Conservation (phyloP, 2,888 invertebrate species). For the Dromius quadrimaculatus region DNA sequence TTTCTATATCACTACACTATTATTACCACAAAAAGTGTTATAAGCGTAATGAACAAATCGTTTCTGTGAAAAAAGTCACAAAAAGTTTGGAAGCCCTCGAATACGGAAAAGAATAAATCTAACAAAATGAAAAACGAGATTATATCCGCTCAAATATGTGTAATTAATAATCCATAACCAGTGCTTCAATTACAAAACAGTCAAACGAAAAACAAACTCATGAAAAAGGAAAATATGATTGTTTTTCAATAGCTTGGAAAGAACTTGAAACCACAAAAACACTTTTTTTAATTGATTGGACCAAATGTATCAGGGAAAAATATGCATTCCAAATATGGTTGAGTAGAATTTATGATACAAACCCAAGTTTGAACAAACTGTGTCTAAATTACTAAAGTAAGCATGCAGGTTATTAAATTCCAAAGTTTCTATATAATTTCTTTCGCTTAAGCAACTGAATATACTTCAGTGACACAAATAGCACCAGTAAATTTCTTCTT, state of each 20-base stretch:
- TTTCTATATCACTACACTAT: conserved; percentile 30
- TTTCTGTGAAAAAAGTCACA: conserved; percentile 24
- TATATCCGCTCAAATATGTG: conserved; percentile 5
- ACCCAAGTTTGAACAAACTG: too few species aligned
- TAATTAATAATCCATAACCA: conserved; percentile 33
- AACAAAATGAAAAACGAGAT: conserved; percentile 27
- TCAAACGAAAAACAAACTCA: not conserved
- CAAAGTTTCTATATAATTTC: too few species aligned
- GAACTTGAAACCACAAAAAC: not conserved
- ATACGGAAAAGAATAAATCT: conserved; percentile 19
- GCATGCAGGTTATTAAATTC: too few species aligned
- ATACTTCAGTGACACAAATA: too few species aligned
- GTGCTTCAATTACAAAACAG: not conserved
- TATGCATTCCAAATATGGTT: too few species aligned
- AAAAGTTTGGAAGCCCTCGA: not conserved
- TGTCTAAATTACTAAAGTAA: too few species aligned
- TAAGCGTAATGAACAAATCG: conserved; percentile 22
- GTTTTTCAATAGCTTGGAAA: not conserved
- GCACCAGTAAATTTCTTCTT: too few species aligned
- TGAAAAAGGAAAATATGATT: not conserved
- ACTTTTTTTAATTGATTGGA: not conserved
- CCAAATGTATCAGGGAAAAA: too few species aligned
- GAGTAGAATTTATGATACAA: too few species aligned
- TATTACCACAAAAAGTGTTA: conserved; percentile 28
- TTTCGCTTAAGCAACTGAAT: too few species aligned